These are phyloP conservation scores for Sciaenops ocellatus DNA, from an alignment of 2,797 vertebrate genomes.

Conservation along the genomic window DNA sequence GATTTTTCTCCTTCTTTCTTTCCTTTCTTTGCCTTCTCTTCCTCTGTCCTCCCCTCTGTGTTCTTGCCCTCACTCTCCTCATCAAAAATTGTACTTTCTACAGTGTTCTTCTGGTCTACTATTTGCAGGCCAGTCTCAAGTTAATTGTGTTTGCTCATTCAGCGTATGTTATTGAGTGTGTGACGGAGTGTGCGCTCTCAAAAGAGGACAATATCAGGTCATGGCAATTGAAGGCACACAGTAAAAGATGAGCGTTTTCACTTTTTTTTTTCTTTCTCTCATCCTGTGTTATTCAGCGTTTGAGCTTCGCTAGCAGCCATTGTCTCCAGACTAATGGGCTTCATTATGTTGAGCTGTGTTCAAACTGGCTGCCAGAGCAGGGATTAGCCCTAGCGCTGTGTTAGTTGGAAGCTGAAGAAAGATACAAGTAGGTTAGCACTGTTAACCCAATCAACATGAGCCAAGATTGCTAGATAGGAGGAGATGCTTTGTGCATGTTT, in stretches of 20 bases:
- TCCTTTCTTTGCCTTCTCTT: background rate
- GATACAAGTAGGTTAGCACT: slow-evolving; percentile 63
- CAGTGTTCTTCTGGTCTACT: slow-evolving; percentile 39
- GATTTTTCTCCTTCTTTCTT: background rate
- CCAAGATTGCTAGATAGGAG: slow-evolving; percentile 31
- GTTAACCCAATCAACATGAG: slow-evolving; percentile 63
- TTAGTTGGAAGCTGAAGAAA: slow-evolving; percentile 75
- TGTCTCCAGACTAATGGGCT: slow-evolving; percentile 84
- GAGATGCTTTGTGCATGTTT: slow-evolving; percentile 37
- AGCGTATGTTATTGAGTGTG: slow-evolving; percentile 44
- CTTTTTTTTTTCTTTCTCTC: slow-evolving; percentile 3
- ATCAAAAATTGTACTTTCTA: slow-evolving; percentile 33
- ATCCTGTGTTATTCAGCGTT: slow-evolving; percentile 54
- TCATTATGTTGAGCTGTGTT: slow-evolving; percentile 82
- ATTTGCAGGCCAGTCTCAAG: slow-evolving; percentile 61
- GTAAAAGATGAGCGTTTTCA: slow-evolving; percentile 53
- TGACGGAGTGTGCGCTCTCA: slow-evolving; percentile 17
- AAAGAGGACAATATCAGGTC: slow-evolving; percentile 49
- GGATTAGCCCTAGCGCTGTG: slow-evolving; percentile 73
- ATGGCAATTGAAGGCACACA: slow-evolving; percentile 38
- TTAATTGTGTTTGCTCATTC: slow-evolving; percentile 74
- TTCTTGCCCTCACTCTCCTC: slow-evolving; percentile 11
- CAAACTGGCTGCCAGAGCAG: slow-evolving; percentile 69
- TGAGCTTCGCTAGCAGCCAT: slow-evolving; percentile 74
- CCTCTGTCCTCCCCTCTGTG: background rate